These are phyloP conservation scores for Aphelocoma californica DNA, from an alignment of 2,797 vertebrate species.

Conservation along the genomic window DNA sequence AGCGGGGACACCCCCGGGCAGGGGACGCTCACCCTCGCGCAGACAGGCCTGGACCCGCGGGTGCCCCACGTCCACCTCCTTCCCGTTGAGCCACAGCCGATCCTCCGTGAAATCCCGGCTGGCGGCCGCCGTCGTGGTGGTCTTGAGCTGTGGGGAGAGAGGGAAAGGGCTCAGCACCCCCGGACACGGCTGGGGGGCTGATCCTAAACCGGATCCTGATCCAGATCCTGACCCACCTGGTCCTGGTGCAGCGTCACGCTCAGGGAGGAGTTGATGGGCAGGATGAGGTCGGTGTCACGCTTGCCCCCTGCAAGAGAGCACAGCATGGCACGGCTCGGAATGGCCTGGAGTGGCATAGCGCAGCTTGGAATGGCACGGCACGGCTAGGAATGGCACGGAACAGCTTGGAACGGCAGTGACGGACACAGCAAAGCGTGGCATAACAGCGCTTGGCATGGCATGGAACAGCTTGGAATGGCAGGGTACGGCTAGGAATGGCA, in stretches of 20 bases:
- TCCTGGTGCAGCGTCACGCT: constrained; percentile 95
- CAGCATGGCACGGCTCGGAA: accelerated
- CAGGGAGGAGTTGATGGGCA: constrained; percentile 95
- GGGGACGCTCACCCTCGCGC: too few relatives aligned
- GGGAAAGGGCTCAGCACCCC: background rate
- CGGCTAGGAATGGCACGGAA: background rate
- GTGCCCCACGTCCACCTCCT: constrained; percentile 82
- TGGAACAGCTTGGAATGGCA: background rate
- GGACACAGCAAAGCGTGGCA: too few relatives aligned
- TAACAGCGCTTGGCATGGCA: too few relatives aligned
- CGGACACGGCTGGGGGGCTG: accelerated
- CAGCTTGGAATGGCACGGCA: background rate
- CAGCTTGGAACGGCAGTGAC: too few relatives aligned
- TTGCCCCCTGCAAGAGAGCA: constrained; percentile 86
- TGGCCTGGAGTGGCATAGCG: too few relatives aligned
- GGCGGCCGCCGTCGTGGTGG: constrained; percentile 87
- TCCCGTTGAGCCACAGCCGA: constrained; percentile 92
- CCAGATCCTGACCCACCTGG: constrained; percentile 74
- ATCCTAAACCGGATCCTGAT: background rate
- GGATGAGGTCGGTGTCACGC: constrained; percentile 88
- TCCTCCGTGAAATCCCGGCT: constrained; percentile 87
- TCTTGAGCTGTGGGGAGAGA: constrained; percentile 81
- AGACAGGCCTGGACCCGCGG: constrained; percentile 89
- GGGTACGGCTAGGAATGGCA: background rate
- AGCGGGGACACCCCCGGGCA: accelerated